These are phyloP conservation scores for Zootoca vivipara DNA, from an alignment of 2,113 vertebrate species.

Conservation along the genomic window DNA sequence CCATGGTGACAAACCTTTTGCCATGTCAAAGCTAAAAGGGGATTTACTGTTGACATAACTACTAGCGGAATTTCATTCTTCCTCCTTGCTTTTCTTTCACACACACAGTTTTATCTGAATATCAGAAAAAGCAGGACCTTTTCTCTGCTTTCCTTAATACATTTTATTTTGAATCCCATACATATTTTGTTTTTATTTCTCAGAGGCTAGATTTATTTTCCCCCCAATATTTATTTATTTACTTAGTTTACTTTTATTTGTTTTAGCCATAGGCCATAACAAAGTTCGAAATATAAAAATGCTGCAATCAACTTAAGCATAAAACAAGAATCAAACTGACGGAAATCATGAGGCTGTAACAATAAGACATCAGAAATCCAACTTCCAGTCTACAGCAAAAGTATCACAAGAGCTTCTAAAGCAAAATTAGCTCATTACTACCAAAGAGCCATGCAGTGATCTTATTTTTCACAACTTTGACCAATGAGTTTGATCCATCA, in stretches of 20 bases:
- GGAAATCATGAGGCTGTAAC: not conserved
- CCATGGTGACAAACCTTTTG: not conserved
- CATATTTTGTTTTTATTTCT: slow-evolving; percentile 16
- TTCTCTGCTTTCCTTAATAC: not conserved
- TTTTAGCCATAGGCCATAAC: not conserved
- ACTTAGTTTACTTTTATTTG: slow-evolving; percentile 13
- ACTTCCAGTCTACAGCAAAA: not conserved
- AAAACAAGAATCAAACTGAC: not conserved
- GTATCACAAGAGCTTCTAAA: not conserved
- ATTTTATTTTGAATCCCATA: slow-evolving; percentile 15
- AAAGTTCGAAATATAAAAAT: slow-evolving; percentile 3
- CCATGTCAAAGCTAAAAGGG: not conserved
- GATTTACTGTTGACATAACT: not conserved
- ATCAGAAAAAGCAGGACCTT: not conserved
- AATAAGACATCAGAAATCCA: not conserved
- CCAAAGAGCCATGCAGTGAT: not conserved
- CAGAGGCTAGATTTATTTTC: slow-evolving; percentile 31
- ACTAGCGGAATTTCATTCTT: not conserved
- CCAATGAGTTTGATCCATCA: not conserved
- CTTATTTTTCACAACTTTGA: not conserved
- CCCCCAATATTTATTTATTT: slow-evolving; percentile 18
- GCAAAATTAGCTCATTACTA: not conserved
- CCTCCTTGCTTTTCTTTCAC: no score
- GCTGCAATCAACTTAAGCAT: not conserved
- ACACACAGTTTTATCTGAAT: not conserved